A percentile compares a stretch with the other conserved stretches of the same genome.
Evolutionary conservation across 1,140 invertebrate genomes (phyloP).

Genomic region (Calycopis cecrops): DNA sequence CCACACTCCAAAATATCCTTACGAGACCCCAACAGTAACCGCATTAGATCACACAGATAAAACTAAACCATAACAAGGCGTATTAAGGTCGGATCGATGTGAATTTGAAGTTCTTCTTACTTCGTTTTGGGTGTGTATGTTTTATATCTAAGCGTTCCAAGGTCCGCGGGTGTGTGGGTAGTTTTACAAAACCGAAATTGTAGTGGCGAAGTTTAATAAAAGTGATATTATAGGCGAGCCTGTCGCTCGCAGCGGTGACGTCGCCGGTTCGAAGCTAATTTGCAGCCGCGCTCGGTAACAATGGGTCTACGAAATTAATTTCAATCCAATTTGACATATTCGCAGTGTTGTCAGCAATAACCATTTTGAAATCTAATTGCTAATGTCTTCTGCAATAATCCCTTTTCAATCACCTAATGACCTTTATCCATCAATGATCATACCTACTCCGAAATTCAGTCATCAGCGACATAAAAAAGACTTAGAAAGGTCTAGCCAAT

Average conservation of each 20-base stretch:
- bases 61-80: slow-evolving; percentile 24
- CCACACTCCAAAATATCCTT: slow-evolving; percentile 60
- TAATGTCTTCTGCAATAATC: too few species aligned
- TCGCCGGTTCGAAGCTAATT: background rate
- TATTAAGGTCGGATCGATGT: slow-evolving; percentile 13
- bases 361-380: too few species aligned
- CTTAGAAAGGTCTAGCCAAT: too few species aligned
- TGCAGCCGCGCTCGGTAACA: slow-evolving; percentile 3
- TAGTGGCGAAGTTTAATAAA: slow-evolving; percentile 61
- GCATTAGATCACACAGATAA: slow-evolving; percentile 19
- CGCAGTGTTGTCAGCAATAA: too few species aligned
- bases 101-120: slow-evolving; percentile 6
- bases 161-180: slow-evolving; percentile 56
- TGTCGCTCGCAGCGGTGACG: slow-evolving; percentile 50
- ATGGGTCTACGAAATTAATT: background rate
- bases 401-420: too few species aligned
- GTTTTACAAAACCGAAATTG: slow-evolving; percentile 69
- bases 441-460: too few species aligned
- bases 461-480: too few species aligned
- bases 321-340: too few species aligned
- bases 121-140: slow-evolving; percentile 18
- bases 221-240: slow-evolving; percentile 57
- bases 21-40: slow-evolving; percentile 25
- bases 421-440: too few species aligned
- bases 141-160: slow-evolving; percentile 35